phyloP scores from a whole-genome alignment of 2,888 invertebrate genomes.

The Bellardia bayeri region DNA sequence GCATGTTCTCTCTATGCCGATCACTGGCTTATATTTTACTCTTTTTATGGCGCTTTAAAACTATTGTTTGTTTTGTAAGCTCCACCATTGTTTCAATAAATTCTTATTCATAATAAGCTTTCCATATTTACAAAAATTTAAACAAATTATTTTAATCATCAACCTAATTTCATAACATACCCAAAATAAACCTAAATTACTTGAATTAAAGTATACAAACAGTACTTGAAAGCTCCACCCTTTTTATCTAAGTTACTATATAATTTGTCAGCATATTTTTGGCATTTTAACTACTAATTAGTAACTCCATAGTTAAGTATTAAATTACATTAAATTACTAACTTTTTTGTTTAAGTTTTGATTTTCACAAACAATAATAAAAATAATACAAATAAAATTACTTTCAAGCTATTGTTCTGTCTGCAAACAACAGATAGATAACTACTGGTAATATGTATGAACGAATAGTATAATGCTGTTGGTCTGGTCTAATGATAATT shows the following conservation, averaged over 20 bases:
- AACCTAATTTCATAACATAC: no score
- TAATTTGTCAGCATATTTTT: neutral
- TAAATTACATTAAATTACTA: slow-evolving; percentile 17
- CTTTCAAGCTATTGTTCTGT: slow-evolving; percentile 28
- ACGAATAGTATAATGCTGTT: neutral
- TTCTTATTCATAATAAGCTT: no score
- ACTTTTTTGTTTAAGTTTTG: slow-evolving; percentile 16
- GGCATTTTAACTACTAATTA: slow-evolving; percentile 24
- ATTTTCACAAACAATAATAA: slow-evolving; percentile 17
- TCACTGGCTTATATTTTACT: no score
- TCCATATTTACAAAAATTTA: no score
- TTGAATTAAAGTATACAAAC: no score
- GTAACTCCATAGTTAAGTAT: neutral
- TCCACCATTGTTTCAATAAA: no score
- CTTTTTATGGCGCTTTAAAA: no score
- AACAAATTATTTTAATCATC: no score
- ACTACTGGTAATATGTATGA: neutral
- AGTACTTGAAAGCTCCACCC: neutral
- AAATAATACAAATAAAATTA: neutral
- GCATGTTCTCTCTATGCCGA: no score
- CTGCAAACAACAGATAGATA: slow-evolving; percentile 27
- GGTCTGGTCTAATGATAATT: slow-evolving; percentile 44
- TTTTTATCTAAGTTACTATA: neutral
- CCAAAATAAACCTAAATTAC: no score
- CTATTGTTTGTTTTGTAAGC: no score